Evolutionary conservation across 2,888 invertebrate species (phyloP), one percentile per base, ranked within the genome.

Genomic region (Lissocephala sabroskyi): DNA sequence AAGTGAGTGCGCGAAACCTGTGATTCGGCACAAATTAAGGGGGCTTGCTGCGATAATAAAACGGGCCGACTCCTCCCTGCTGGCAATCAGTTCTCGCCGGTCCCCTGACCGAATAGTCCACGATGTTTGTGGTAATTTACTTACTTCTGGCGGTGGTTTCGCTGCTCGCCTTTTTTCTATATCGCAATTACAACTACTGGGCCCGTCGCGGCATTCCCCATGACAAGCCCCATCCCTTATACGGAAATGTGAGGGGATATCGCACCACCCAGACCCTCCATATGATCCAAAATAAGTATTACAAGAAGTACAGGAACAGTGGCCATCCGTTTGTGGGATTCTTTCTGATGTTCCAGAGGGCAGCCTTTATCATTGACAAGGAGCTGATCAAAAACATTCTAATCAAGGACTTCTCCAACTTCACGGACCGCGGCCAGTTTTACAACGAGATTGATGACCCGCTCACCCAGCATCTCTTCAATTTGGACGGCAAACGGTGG

Each of bases 401-500:
- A 28, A 73, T 82, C 4, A 81, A 75, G 37, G 85, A 85, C 49
- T 85, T 85, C 49, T 41, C 57, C 0, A 66, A 77, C 44, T 85
- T 85, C 51, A 62, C 68, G 6, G 80, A 84, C 55, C 81, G 83
- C 2, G 81, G 81, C 1, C 37, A 79, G 0, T 76, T 67, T 26
- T 52, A 64, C 16, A 80, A 84, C 49, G 81, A 79, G 3, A 55
- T 64, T 7, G 71, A 75, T 14, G 84, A 85, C 60, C 85, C 85
- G 0, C 30, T 85, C 2, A 59, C 78, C 0, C 81, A 62, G 0
- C 78, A 84, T 55, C 55, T 86, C 4, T 62, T 84, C 4, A 59
- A 62, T 10, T 44, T 84, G 17, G 82, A 81, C 2, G 86, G 85
- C 1, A 67, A 79, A 1, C 79, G 84, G 40, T 87, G 87, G 87